A percentile compares a stretch with the other conserved stretches of the same genome.
These are phyloP conservation scores for Pedionomus torquatus DNA, from an alignment of 2,113 vertebrate genomes.

Conservation along the genomic window DNA sequence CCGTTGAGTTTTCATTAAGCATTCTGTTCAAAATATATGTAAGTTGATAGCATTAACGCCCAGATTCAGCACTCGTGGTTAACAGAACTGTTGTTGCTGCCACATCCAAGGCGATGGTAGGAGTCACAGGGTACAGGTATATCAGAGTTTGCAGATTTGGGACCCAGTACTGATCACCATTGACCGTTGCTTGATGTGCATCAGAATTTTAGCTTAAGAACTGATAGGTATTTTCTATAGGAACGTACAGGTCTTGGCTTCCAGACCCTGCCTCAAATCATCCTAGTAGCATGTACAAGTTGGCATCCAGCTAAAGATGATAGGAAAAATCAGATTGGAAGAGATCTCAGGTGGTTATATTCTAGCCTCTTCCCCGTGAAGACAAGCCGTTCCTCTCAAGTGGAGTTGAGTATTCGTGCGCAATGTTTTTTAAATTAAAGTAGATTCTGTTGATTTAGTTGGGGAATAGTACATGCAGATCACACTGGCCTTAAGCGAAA, in stretches of 20 bases:
- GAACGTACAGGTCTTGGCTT: neutral
- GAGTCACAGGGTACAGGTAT: neutral
- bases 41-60: neutral
- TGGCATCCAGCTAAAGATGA: neutral
- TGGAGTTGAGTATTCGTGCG: neutral
- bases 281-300: neutral
- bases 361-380: neutral
- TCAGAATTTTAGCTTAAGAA: neutral
- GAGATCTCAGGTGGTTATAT: neutral
- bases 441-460: neutral
- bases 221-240: neutral
- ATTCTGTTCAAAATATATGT: neutral
- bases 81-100: neutral
- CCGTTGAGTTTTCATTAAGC: neutral
- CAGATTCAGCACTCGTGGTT: neutral
- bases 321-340: neutral
- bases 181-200: neutral
- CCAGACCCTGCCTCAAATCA: neutral
- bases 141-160: neutral
- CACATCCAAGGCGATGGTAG: neutral
- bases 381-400: neutral
- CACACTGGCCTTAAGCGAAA: neutral
- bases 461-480: neutral
- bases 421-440: neutral
- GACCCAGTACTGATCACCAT: neutral